phyloP scores from a whole-genome alignment of 1,140 invertebrate genomes.

The Drosophila rhopaloa region DNA sequence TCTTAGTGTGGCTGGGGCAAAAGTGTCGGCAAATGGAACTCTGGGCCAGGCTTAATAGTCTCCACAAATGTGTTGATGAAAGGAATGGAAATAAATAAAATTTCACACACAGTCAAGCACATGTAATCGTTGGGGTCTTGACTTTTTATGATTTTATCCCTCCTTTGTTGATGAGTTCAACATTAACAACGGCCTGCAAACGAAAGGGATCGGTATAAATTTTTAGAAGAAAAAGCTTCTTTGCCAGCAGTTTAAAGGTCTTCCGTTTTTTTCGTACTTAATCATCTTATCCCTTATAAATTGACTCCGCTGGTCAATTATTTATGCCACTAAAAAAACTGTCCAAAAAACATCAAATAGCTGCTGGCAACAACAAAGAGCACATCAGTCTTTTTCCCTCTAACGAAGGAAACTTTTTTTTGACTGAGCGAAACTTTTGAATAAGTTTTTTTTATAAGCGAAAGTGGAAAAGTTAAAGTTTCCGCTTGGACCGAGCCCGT shows the following conservation, averaged over 20 bases:
- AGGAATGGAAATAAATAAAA: slow-evolving; percentile 16
- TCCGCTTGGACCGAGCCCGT: slow-evolving; percentile 13
- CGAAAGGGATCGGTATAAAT: not conserved
- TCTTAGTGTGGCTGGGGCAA: slow-evolving; percentile 11
- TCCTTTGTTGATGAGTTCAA: not conserved
- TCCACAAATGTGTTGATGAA: not conserved
- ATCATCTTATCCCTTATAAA: slow-evolving; percentile 11
- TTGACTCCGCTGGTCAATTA: slow-evolving; percentile 34
- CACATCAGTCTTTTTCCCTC: not conserved
- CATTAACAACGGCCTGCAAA: not conserved
- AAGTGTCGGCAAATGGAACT: slow-evolving; percentile 27
- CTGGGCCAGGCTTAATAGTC: slow-evolving; percentile 6
- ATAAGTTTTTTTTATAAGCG: slow-evolving; percentile 34
- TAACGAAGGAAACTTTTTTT: slow-evolving; percentile 37
- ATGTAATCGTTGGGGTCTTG: slow-evolving; percentile 16
- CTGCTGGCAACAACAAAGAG: slow-evolving; percentile 26
- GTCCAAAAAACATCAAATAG: slow-evolving; percentile 37
- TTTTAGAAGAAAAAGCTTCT: not conserved
- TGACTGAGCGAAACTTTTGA: slow-evolving; percentile 46
- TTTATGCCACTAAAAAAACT: slow-evolving; percentile 44
- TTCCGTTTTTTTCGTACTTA: not conserved
- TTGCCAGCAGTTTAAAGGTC: slow-evolving; percentile 3
- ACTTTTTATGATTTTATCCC: slow-evolving; percentile 18
- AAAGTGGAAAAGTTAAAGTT: slow-evolving; percentile 22
- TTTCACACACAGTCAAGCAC: slow-evolving; percentile 17